Evolutionary conservation across 2,888 invertebrate species (phyloP).

Genomic region (Idaea biselata): DNA sequence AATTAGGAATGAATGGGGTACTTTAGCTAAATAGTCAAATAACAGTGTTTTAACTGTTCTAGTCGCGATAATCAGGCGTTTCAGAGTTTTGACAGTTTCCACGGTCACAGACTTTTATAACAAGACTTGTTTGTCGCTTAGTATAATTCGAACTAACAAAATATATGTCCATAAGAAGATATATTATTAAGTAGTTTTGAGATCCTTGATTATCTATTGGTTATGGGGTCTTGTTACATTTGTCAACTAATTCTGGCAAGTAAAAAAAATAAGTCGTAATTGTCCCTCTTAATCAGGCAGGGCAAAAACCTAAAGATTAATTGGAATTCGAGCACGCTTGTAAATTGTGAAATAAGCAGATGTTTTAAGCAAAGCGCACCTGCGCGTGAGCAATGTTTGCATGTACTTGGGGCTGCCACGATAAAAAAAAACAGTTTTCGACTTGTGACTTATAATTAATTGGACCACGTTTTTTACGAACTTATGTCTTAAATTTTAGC

Average conservation of each 20-base stretch:
- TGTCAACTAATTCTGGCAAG: too few relatives aligned
- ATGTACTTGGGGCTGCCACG: conserved; percentile 38
- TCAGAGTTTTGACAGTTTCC: too few relatives aligned
- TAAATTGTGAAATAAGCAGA: conserved; percentile 73
- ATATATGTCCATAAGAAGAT: too few relatives aligned
- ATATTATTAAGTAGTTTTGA: too few relatives aligned
- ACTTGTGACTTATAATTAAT: background rate
- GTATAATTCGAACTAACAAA: too few relatives aligned
- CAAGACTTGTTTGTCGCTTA: too few relatives aligned
- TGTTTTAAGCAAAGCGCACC: conserved; percentile 62
- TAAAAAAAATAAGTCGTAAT: background rate
- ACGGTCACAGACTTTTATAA: too few relatives aligned
- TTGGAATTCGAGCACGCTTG: conserved; percentile 61
- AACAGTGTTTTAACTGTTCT: background rate
- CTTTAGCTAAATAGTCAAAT: background rate
- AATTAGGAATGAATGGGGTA: background rate
- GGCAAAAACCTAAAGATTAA: conserved; percentile 28
- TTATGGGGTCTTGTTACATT: too few relatives aligned
- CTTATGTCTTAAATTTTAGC: background rate
- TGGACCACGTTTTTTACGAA: background rate
- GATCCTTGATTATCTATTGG: too few relatives aligned
- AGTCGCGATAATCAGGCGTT: background rate
- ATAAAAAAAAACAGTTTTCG: conserved; percentile 20
- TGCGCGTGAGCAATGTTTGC: conserved; percentile 52
- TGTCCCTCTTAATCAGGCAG: conserved; percentile 40